Percentiles rank a stretch among this genome's conserved stretches.
Evolutionary conservation across 2,797 vertebrate species (phyloP).

Genomic region (Fundulus diaphanus): DNA sequence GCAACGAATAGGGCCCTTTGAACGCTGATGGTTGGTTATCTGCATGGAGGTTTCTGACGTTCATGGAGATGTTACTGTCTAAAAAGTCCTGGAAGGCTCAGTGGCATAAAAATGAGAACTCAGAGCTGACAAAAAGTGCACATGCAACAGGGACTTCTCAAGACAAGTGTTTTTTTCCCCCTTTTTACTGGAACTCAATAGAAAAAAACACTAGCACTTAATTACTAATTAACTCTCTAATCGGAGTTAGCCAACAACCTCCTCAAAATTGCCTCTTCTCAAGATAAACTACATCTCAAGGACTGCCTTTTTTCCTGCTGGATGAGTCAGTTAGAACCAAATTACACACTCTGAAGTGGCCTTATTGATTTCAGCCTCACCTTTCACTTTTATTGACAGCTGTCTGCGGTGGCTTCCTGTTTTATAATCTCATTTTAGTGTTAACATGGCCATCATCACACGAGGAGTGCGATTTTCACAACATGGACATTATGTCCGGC

Average conservation of each 20-base stretch:
- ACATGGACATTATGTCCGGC: neutral
- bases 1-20: constrained; percentile 61
- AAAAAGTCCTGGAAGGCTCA: constrained; percentile 49
- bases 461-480: constrained; percentile 23
- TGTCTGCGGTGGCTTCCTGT: constrained; percentile 36
- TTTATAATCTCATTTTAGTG: constrained; percentile 33
- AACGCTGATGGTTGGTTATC: constrained; percentile 64
- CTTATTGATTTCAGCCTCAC: constrained; percentile 67
- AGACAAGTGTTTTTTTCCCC: constrained; percentile 63
- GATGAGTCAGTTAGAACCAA: constrained; percentile 57
- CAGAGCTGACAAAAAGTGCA: constrained; percentile 47
- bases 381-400: constrained; percentile 67
- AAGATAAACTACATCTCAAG: constrained; percentile 48
- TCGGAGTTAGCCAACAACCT: constrained; percentile 58
- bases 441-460: constrained; percentile 30
- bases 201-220: constrained; percentile 72
- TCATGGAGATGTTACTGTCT: constrained; percentile 44
- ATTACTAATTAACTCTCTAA: constrained; percentile 75
- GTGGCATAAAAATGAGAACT: constrained; percentile 47
- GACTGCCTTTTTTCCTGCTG: constrained; percentile 3
- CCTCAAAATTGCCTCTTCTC: constrained; percentile 55
- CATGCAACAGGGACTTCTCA: constrained; percentile 56
- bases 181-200: constrained; percentile 61
- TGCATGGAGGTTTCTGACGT: constrained; percentile 50
- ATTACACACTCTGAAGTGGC: constrained; percentile 58